Base-by-base conservation (phyloP, 2,113 vertebrate genomes). In the Sinocyclocheilus rhinocerous region DNA sequence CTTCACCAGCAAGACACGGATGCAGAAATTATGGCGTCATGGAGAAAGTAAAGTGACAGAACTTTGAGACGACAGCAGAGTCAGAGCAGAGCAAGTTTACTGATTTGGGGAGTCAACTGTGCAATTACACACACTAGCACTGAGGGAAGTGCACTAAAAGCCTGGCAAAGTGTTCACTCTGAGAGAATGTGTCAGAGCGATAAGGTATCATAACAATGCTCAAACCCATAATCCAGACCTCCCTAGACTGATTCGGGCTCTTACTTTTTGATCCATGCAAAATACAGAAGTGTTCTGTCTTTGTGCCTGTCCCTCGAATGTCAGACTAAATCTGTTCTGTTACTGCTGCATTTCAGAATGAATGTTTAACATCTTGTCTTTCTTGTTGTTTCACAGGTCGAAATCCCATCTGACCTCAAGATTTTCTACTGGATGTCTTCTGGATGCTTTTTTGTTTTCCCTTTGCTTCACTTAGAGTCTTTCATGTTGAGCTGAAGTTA, bases 101-200 rank as follows among this genome's bases (percentile, higher is more conserved):
- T 84, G 29, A 39, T 88, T 86, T 18, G 9, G 76, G 29, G 73
- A 77, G 39, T 61, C 59, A 15, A 76, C 67, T 29, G 61, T 55
- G 36, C 85, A 86, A 86, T 89, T 87, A 87, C 78, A 81, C 87
- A 80, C 79, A 52, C 77, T 87, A 82, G 75, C 84, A 87, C 61
- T 85, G 59, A 84, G 81, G 90, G 81, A 89, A 86, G 83, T 84
- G 81, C 80, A 65, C 70, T 83, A 67, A 69, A 75, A 69, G 88
- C 39, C 84, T 87, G 88, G 86, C 80, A 83, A 69, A 79, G 86
- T 67, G 55, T 72, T 61, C 24, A 42, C 81, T 42, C 61, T 18
- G 69, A 72, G 85, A 84, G 90, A 90, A 89, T 90, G 90, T 89
- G 89, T 85, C 85, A 85, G 55, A 33, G 83, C 59, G 90, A 91